Percentiles rank a stretch among this genome's conserved stretches.
phyloP scores from a whole-genome alignment of 2,888 invertebrate genomes.

The Eupithecia pulchellata region DNA sequence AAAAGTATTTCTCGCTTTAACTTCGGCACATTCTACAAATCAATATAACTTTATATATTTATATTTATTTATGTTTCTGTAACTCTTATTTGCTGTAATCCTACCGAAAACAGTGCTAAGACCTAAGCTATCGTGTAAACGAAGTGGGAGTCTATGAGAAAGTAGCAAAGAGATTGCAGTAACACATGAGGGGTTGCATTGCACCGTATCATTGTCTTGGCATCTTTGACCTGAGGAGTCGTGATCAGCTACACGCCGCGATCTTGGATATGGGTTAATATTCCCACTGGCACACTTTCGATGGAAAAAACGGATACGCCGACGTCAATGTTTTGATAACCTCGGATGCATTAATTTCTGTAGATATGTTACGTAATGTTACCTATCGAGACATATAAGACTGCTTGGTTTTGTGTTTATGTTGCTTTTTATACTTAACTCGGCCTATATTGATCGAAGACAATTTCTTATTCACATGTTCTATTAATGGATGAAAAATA shows the following conservation, averaged over 20 bases:
- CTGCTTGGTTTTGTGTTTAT: background rate
- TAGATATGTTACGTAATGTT: background rate
- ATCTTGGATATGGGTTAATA: conserved; percentile 40
- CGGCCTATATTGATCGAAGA: background rate
- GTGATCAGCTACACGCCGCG: conserved; percentile 38
- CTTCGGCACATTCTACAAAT: background rate
- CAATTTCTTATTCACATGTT: too few species aligned
- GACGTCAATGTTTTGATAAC: conserved; percentile 25
- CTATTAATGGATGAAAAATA: too few species aligned
- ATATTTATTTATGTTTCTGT: too few species aligned
- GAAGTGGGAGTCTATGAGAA: background rate
- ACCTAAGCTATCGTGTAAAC: background rate
- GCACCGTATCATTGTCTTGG: conserved; percentile 31
- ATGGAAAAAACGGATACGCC: conserved; percentile 18
- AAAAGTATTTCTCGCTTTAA: conserved; percentile 2
- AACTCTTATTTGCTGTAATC: background rate
- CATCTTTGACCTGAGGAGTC: conserved; percentile 41
- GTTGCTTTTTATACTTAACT: background rate
- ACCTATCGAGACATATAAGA: background rate
- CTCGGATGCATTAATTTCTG: conserved; percentile 16
- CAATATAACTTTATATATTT: too few species aligned
- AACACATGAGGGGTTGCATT: conserved; percentile 25
- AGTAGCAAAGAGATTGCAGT: conserved; percentile 22
- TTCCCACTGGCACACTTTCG: conserved; percentile 25
- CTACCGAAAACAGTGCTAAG: background rate